phyloP scores from a whole-genome alignment of 2,797 vertebrate species.

The Paratrypauchen microcephalus region DNA sequence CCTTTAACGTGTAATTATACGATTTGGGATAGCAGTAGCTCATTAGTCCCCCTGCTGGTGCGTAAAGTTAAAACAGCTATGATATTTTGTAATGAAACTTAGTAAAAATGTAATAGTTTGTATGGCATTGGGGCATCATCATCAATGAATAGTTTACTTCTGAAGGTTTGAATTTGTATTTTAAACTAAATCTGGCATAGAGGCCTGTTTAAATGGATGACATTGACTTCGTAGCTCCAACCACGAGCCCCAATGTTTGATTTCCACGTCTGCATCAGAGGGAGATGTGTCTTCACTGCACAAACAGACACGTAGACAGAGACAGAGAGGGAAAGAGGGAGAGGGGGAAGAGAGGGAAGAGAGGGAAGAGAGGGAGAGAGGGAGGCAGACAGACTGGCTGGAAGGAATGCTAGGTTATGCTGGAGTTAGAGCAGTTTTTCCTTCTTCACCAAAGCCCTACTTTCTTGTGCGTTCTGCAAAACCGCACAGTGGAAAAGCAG shows the following conservation, averaged over 20 bases:
- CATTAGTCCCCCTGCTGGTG: constrained; percentile 5
- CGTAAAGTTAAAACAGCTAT: neutral
- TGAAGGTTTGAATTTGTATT: neutral
- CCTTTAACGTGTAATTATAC: neutral
- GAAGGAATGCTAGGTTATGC: constrained; percentile 86
- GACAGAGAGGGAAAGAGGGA: constrained; percentile 34
- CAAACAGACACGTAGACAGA: constrained; percentile 75
- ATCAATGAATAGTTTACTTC: neutral
- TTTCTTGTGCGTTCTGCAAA: constrained; percentile 39
- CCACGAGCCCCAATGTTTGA: constrained; percentile 62
- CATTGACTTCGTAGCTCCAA: constrained; percentile 3
- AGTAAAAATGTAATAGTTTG: neutral
- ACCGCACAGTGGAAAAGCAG: constrained; percentile 39
- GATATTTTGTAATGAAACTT: neutral
- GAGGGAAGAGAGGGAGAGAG: constrained; percentile 25
- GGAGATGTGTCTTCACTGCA: constrained; percentile 60
- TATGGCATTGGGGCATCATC: neutral
- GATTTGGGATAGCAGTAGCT: neutral
- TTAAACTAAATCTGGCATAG: neutral
- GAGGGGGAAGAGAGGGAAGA: constrained; percentile 35
- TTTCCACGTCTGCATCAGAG: constrained; percentile 74
- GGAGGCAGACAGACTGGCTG: constrained; percentile 68
- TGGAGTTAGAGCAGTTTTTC: constrained; percentile 75
- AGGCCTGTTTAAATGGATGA: neutral
- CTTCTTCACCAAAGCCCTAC: constrained; percentile 37